A percentile compares a stretch with the other conserved stretches of the same genome.
phyloP scores from a whole-genome alignment of 2,888 invertebrate species.

The Eilema griseolum region DNA sequence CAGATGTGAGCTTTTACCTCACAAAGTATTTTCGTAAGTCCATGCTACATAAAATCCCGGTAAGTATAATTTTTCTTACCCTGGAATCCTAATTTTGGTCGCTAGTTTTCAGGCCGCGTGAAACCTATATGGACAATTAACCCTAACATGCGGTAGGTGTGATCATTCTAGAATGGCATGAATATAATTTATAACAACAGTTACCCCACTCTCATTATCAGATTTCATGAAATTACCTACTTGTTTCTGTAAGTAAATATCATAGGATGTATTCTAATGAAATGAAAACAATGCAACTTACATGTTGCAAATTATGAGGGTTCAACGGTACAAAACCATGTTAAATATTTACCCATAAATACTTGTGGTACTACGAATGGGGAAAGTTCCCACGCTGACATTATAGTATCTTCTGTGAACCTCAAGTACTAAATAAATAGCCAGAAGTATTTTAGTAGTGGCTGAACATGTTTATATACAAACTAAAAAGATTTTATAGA shows the following conservation, averaged over 20 bases:
- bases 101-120: conserved; percentile 18
- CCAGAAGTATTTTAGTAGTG: conserved; percentile 6
- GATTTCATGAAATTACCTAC: conserved; percentile 30
- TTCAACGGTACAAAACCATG: too few species aligned
- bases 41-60: too few species aligned
- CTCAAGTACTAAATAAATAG: conserved; percentile 1
- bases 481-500: conserved; percentile 15
- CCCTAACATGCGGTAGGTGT: conserved; percentile 69
- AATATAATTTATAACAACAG: conserved; percentile 26
- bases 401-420: neutral
- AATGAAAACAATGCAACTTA: too few species aligned
- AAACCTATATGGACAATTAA: conserved; percentile 62
- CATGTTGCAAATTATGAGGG: too few species aligned
- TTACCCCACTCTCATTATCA: conserved; percentile 28
- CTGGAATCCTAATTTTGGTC: neutral
- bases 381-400: neutral
- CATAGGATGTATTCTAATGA: neutral
- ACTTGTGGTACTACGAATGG: neutral
- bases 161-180: conserved; percentile 38
- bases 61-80: too few species aligned
- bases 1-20: too few species aligned
- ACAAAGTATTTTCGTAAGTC: too few species aligned
- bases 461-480: conserved; percentile 15
- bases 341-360: too few species aligned
- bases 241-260: neutral